phyloP scores from a whole-genome alignment of 2,888 invertebrate genomes.

The Acleris holmiana region DNA sequence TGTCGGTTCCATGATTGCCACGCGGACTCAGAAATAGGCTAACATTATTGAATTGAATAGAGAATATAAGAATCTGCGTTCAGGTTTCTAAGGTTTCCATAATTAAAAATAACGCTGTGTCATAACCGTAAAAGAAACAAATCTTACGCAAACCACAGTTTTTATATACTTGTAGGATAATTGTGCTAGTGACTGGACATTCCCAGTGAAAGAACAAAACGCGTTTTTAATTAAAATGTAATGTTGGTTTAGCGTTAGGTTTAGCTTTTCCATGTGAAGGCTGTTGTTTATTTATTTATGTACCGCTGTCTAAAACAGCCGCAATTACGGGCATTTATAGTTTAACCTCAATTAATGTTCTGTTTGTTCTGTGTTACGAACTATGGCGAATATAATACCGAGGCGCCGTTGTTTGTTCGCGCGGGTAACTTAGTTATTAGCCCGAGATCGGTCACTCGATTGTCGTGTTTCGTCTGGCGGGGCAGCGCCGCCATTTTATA shows the following conservation, averaged over 20 bases:
- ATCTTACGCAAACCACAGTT: no score
- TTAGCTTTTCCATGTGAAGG: no score
- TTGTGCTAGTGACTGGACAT: background rate
- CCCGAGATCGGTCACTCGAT: conserved; percentile 30
- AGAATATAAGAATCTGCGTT: no score
- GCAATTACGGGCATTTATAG: conserved; percentile 37
- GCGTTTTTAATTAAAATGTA: no score
- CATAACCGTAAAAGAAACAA: no score
- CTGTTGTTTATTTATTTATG: background rate
- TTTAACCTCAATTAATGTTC: conserved; percentile 30
- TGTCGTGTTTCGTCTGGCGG: conserved; percentile 24
- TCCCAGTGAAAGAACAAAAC: background rate
- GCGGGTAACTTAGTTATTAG: conserved; percentile 21
- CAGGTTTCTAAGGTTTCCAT: no score
- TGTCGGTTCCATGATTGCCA: no score
- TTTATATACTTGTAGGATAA: background rate
- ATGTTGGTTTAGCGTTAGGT: no score
- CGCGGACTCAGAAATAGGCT: no score
- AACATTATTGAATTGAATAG: no score
- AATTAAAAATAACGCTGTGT: no score
- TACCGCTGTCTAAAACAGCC: conserved; percentile 12
- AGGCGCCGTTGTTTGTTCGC: conserved; percentile 35
- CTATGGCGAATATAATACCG: conserved; percentile 13
- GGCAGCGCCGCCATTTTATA: conserved; percentile 12
- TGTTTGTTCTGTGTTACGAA: conserved; percentile 20